phyloP scores from a whole-genome alignment of 2,797 vertebrate genomes.

The Brachyrhaphis roseni region DNA sequence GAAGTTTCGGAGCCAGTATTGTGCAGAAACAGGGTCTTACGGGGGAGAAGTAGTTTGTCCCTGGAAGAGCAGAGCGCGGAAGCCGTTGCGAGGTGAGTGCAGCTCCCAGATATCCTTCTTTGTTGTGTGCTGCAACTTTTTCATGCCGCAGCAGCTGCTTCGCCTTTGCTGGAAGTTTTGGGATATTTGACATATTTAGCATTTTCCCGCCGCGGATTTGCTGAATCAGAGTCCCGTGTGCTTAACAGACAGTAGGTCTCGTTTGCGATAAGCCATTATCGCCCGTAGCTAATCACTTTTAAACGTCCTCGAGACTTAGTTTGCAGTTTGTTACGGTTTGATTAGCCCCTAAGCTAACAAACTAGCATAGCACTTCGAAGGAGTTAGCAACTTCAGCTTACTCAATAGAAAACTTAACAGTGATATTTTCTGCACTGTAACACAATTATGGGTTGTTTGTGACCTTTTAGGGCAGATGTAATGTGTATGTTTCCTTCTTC shows the following conservation, averaged over 20 bases:
- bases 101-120: conserved; percentile 69
- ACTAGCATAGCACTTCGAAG: conserved; percentile 64
- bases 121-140: conserved; percentile 77
- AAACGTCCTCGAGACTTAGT: conserved; percentile 33
- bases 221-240: conserved; percentile 45
- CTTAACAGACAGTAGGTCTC: conserved; percentile 8
- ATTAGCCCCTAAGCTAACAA: conserved; percentile 73
- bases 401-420: neutral
- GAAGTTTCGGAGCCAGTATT: neutral
- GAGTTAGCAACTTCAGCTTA: conserved; percentile 37
- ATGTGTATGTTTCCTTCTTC: neutral
- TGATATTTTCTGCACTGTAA: neutral
- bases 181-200: conserved; percentile 83
- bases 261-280: neutral
- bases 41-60: conserved; percentile 21
- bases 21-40: neutral
- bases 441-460: neutral
- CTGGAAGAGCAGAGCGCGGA: conserved; percentile 37
- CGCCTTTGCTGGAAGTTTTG: conserved; percentile 76
- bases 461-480: neutral
- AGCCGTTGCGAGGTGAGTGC: conserved; percentile 76
- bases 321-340: conserved; percentile 69
- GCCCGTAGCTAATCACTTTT: conserved; percentile 18
- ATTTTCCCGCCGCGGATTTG: conserved; percentile 68
- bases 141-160: conserved; percentile 49